Conservation (phyloP, 2,888 invertebrate species). For the Chalcosyrphus nemorum region DNA sequence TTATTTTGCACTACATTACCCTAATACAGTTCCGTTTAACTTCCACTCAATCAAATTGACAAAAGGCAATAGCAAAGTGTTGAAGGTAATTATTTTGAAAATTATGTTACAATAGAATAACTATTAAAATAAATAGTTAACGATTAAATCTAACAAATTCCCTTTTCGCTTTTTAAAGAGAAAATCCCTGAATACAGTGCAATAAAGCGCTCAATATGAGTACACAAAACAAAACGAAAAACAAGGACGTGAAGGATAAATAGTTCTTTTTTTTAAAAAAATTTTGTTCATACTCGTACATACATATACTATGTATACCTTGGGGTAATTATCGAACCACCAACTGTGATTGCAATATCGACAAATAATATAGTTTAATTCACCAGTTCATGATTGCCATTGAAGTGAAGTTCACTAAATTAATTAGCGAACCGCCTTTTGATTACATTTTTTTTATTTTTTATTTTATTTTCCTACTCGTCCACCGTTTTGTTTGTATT, state of each 20-base stretch:
- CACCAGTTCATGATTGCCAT: conserved; percentile 15
- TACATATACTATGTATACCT: not conserved
- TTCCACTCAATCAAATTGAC: not conserved
- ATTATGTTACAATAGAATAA: too few relatives aligned
- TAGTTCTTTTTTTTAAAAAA: not conserved
- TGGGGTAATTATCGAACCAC: not conserved
- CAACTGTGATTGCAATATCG: conserved; percentile 23
- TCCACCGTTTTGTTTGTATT: too few relatives aligned
- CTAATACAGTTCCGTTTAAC: too few relatives aligned
- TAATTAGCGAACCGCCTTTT: conserved; percentile 37
- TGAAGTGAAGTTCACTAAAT: conserved; percentile 32
- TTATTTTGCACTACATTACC: not conserved
- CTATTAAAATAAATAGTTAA: too few relatives aligned
- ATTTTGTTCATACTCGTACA: not conserved
- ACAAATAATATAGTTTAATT: conserved; percentile 1
- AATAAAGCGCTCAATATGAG: too few relatives aligned
- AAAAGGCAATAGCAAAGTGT: not conserved
- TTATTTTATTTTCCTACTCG: too few relatives aligned
- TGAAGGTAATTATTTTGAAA: not conserved
- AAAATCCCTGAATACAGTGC: not conserved
- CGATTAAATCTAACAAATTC: too few relatives aligned
- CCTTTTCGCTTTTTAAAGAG: too few relatives aligned
- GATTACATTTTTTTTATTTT: conserved; percentile 37
- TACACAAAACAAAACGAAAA: not conserved
- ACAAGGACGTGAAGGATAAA: too few relatives aligned